Conservation (phyloP, 2,797 vertebrate genomes). For the Phoxinus dragarum region DNA sequence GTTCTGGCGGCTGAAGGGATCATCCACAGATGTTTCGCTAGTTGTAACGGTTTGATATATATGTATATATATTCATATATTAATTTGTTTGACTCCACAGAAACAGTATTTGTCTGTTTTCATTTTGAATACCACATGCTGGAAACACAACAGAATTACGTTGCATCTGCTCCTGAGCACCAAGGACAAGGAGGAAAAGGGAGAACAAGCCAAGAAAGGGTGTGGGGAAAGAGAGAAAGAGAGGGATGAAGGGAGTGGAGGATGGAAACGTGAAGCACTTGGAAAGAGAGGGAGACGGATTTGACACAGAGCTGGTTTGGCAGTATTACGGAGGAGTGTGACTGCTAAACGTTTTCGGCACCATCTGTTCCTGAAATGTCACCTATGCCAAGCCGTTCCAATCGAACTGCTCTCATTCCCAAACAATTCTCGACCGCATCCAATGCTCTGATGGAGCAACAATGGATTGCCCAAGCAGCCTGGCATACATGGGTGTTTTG, state of each 20-base stretch:
- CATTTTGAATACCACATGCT: slow-evolving; percentile 86
- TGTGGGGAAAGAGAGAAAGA: slow-evolving; percentile 52
- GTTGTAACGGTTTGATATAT: slow-evolving; percentile 63
- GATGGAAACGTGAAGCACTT: slow-evolving; percentile 59
- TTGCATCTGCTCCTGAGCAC: slow-evolving; percentile 72
- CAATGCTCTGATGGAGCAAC: slow-evolving; percentile 3
- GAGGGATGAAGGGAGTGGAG: slow-evolving; percentile 35
- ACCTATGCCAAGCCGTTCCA: background rate
- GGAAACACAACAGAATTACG: slow-evolving; percentile 81
- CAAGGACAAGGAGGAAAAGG: slow-evolving; percentile 75
- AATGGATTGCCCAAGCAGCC: background rate
- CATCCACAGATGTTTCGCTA: slow-evolving; percentile 74
- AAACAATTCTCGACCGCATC: background rate
- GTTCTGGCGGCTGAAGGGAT: slow-evolving; percentile 75
- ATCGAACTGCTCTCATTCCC: background rate
- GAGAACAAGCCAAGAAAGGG: slow-evolving; percentile 59
- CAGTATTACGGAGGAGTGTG: slow-evolving; percentile 65
- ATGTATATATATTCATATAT: slow-evolving; percentile 56
- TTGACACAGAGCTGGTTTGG: slow-evolving; percentile 70
- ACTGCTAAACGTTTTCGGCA: slow-evolving; percentile 37
- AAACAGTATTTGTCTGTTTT: slow-evolving; percentile 78
- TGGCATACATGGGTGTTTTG: slow-evolving; percentile 39
- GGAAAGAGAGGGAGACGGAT: slow-evolving; percentile 53
- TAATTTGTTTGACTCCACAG: slow-evolving; percentile 74
- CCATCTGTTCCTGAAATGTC: slow-evolving; percentile 24